Evolutionary conservation across 2,888 invertebrate genomes (phyloP).

Genomic region (Hypselothyrea guttata): DNA sequence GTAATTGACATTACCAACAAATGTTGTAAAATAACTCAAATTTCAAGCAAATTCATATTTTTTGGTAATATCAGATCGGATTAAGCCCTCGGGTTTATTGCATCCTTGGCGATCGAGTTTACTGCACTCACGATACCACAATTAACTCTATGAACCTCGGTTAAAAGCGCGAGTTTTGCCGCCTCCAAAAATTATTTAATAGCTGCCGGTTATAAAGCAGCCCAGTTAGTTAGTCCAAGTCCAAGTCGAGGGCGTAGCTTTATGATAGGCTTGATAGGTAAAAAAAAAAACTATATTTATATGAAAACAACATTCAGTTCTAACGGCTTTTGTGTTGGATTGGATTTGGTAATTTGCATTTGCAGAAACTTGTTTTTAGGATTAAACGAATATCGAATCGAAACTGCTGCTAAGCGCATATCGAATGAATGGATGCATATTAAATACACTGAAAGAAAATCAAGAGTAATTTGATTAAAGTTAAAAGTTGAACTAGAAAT

Average conservation of each 20-base stretch:
- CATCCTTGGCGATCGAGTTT: constrained; percentile 5
- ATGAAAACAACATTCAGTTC: constrained; percentile 28
- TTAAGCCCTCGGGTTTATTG: too few relatives aligned
- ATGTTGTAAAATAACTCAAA: too few relatives aligned
- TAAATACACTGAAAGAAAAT: too few relatives aligned
- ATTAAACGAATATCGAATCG: constrained; percentile 17
- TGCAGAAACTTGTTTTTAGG: constrained; percentile 40
- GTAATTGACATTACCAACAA: too few relatives aligned
- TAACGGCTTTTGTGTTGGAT: constrained; percentile 38
- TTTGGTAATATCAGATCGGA: too few relatives aligned
- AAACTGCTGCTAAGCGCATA: constrained; percentile 10
- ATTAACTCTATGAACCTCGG: constrained; percentile 6
- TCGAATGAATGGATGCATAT: constrained; percentile 44
- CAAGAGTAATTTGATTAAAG: too few relatives aligned
- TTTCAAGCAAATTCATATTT: too few relatives aligned
- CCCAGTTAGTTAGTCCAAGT: constrained; percentile 41
- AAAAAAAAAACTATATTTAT: too few relatives aligned
- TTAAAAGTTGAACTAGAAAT: too few relatives aligned
- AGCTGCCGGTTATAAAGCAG: constrained; percentile 24
- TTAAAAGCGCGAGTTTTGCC: constrained; percentile 43
- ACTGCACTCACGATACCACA: constrained; percentile 7
- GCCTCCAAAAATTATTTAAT: constrained; percentile 28
- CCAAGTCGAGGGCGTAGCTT: constrained; percentile 38
- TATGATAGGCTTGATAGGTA: constrained; percentile 42
- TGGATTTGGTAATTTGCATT: constrained; percentile 54